Evolutionary conservation across 64 coral and sea anemone genomes (phyloP).

Genomic region (Porites australiensis): DNA sequence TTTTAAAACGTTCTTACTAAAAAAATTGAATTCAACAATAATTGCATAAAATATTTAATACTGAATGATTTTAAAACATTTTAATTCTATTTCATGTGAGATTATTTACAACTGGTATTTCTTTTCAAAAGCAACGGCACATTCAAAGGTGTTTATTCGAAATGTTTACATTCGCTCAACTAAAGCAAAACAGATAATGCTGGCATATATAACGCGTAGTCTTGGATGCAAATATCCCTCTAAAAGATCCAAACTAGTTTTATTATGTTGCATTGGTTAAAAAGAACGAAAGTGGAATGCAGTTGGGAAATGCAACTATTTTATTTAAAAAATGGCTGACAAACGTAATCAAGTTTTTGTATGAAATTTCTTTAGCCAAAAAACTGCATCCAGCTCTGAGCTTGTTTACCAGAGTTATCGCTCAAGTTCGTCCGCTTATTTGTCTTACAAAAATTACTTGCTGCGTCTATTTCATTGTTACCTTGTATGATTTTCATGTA

Average conservation of each 20-base stretch:
- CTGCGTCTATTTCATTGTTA: neutral
- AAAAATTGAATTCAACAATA: no score
- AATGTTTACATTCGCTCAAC: neutral
- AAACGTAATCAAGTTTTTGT: neutral
- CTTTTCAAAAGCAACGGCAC: neutral
- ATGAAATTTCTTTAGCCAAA: neutral
- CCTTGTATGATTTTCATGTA: slow-evolving; percentile 57
- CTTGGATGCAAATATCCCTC: neutral
- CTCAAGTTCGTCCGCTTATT: neutral
- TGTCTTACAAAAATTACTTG: slow-evolving; percentile 3
- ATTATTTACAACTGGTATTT: neutral
- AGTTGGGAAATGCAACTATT: no score
- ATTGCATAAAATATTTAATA: no score
- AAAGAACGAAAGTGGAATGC: no score
- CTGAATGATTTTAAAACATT: neutral
- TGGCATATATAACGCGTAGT: neutral
- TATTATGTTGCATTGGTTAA: no score
- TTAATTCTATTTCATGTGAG: neutral
- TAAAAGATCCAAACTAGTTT: neutral
- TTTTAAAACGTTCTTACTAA: no score
- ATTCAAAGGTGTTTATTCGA: neutral
- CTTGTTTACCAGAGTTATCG: slow-evolving; percentile 2
- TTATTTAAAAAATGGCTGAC: neutral
- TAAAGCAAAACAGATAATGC: neutral
- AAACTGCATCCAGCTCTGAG: slow-evolving; percentile 52